Base-by-base conservation (phyloP, 1,140 invertebrate genomes). In the Parasteatoda tepidariorum region DNA sequence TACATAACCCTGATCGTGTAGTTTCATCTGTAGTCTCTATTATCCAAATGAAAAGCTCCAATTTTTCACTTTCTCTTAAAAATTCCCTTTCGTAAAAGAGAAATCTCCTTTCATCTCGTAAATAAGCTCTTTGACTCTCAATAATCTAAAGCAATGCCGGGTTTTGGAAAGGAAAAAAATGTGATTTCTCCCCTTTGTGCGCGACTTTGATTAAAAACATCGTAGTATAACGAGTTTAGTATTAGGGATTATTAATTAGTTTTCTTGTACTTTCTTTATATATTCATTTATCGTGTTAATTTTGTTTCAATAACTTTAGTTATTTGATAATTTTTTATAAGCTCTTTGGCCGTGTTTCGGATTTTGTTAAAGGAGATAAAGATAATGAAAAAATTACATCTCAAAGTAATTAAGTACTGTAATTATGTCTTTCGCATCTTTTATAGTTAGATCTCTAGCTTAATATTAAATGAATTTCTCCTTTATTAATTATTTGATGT, bases 11-110 rank as follows among this genome's bases (percentile, higher is more conserved):
- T 9, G 22, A 48, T 31, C 6, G 9, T 41, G 13, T 34, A 33
- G 41, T 62, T 59, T 68, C 76, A 30, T 57, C 31, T 68, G 11
- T 33, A 48, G 22, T 48, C 33, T 71, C 66, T 82, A 82, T 82
- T 82, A 82, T 82, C 78, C 54, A 82, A 82, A 82, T 82, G 78
- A 82, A 82, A 82, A 82, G 66, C 66, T 34, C 18, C 67, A 61
- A 82, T 82, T 82, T 78, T 82, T 82, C 54, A 61, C 67, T 82
- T 78, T 79, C 30, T 59, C 48, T 71, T 62, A 59, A 70, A 82
- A 61, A 3, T 66, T 57, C 18, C 11, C 9, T 26, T 31, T 28
- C 57, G 66, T 48, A 48, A 9, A 18, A 48, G 38, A 48, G n/a
- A 48, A 48, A 13, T 48, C 18, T 48, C 31, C 67, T 59, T 70